These are phyloP conservation scores for Xiphias gladius DNA, from an alignment of 2,113 vertebrate genomes.

Conservation along the genomic window DNA sequence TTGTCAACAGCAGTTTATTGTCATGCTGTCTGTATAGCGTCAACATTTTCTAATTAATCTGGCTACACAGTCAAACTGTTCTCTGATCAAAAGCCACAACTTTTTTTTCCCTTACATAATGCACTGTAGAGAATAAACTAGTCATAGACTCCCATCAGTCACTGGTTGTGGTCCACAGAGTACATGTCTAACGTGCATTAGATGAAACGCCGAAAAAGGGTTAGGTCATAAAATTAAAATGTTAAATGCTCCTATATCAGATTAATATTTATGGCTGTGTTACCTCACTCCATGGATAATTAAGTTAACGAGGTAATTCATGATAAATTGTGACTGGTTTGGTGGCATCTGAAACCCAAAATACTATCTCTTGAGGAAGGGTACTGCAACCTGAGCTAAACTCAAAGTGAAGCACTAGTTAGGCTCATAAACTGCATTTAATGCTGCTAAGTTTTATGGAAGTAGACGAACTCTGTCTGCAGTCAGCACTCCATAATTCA, in stretches of 20 bases:
- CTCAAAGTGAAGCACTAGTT: not conserved
- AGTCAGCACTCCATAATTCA: not conserved
- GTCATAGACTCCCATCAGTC: not conserved
- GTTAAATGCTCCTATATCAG: not conserved
- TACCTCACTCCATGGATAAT: not conserved
- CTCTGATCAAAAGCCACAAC: not conserved
- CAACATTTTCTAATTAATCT: slow-evolving; percentile 3
- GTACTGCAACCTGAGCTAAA: not conserved
- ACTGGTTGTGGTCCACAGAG: not conserved
- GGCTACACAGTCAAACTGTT: not conserved
- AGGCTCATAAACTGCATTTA: too few species aligned
- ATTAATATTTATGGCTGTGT: slow-evolving; percentile 4
- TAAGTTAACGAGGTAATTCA: slow-evolving; percentile 2
- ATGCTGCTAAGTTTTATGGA: too few species aligned
- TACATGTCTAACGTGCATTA: not conserved
- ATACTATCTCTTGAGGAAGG: not conserved
- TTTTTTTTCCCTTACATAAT: not conserved
- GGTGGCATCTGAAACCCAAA: not conserved
- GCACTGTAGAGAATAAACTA: not conserved
- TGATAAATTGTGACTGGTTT: not conserved
- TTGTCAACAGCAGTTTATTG: slow-evolving; percentile 16
- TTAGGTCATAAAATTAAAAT: not conserved
- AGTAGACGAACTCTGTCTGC: not conserved
- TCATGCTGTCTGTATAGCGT: slow-evolving; percentile 1
- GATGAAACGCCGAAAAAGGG: not conserved